These are phyloP conservation scores for Lasius fuliginosus DNA, from an alignment of 2,888 invertebrate genomes.

Conservation along the genomic window DNA sequence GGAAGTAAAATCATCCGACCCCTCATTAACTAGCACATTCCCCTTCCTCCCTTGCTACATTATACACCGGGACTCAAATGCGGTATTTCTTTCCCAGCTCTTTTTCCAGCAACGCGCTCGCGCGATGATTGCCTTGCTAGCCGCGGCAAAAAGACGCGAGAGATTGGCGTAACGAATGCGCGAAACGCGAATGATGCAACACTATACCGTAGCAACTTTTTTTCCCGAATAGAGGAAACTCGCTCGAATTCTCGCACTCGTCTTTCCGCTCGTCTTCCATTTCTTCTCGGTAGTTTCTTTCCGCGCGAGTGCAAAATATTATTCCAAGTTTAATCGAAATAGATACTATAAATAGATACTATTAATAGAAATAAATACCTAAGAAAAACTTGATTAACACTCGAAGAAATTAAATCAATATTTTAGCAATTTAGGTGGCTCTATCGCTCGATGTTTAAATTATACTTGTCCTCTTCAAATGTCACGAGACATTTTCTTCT, in stretches of 20 bases:
- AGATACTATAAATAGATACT: no score
- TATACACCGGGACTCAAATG: slow-evolving; percentile 25
- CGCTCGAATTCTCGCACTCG: slow-evolving; percentile 35
- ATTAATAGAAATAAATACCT: background rate
- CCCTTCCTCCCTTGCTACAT: slow-evolving; percentile 31
- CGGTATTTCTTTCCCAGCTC: slow-evolving; percentile 32
- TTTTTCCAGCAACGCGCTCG: slow-evolving; percentile 43
- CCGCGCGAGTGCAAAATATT: background rate
- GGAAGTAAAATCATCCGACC: slow-evolving; percentile 61
- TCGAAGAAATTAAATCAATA: background rate
- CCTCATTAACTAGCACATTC: slow-evolving; percentile 66
- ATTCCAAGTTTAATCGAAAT: background rate
- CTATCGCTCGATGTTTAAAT: background rate
- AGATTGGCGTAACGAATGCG: slow-evolving; percentile 56
- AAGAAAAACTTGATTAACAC: background rate
- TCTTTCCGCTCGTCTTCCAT: slow-evolving; percentile 2
- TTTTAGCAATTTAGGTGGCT: background rate
- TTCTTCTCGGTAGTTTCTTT: background rate
- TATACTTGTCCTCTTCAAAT: background rate
- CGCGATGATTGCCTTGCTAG: slow-evolving; percentile 49
- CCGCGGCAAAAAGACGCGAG: slow-evolving; percentile 40
- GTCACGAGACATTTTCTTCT: background rate
- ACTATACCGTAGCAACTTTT: slow-evolving; percentile 18
- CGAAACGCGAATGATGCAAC: slow-evolving; percentile 47
- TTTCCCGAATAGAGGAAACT: slow-evolving; percentile 23